A percentile compares a stretch with the other conserved stretches of the same genome.
Conservation (phyloP, 1,140 invertebrate genomes). For the Drosophila asahinai region DNA sequence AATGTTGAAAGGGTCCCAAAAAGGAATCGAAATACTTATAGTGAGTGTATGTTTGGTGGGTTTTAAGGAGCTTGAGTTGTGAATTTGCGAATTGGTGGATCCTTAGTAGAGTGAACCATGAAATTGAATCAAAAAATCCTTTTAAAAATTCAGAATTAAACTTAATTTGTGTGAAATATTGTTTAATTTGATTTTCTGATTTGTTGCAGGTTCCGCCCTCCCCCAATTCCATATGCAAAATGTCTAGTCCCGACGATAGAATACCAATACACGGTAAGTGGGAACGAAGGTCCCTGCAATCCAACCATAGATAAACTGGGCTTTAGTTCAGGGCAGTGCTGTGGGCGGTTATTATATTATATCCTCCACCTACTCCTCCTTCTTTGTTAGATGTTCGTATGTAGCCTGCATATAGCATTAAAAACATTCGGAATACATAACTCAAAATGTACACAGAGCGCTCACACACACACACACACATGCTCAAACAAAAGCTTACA, state of each 20-base stretch:
- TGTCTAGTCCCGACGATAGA: constrained; percentile 84
- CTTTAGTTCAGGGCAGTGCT: constrained; percentile 24
- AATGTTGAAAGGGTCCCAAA: too few relatives aligned
- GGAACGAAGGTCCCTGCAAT: constrained; percentile 37
- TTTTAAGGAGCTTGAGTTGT: background rate
- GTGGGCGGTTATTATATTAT: constrained; percentile 23
- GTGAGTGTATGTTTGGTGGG: background rate
- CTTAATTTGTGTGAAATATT: constrained; percentile 36
- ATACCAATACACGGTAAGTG: constrained; percentile 83
- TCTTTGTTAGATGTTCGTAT: constrained; percentile 10
- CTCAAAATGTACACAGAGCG: constrained; percentile 45
- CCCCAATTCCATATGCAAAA: constrained; percentile 77
- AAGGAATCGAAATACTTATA: background rate
- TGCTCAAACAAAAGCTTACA: constrained; percentile 60
- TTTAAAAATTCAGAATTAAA: constrained; percentile 23
- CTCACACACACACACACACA: constrained; percentile 17
- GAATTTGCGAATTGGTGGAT: background rate
- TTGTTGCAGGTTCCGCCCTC: constrained; percentile 51
- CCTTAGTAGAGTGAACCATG: background rate
- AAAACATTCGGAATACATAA: constrained; percentile 46
- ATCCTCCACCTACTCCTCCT: background rate
- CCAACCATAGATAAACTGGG: constrained; percentile 19
- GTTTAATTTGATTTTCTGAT: constrained; percentile 57
- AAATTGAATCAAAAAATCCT: constrained; percentile 13
- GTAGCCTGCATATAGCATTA: constrained; percentile 43